Base-by-base conservation (phyloP, 2,888 invertebrate genomes). In the Ophion slaviceki region DNA sequence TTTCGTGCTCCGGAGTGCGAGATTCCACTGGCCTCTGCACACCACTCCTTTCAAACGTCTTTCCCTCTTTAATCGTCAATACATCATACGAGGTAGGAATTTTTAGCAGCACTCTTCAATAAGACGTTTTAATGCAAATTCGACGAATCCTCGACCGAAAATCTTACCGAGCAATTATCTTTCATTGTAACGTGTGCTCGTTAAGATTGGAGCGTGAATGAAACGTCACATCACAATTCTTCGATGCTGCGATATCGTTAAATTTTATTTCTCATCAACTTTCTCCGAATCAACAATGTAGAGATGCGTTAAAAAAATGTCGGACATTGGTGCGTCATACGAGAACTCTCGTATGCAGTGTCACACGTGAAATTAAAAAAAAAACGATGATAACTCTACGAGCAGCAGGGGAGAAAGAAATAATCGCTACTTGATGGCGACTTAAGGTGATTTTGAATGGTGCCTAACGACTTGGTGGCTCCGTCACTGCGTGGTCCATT, bases 391-490 rank as follows among this genome's bases (percentile, higher is more conserved):
- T 87, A 86, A 85, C 86, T 86, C 84, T 72, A 76, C 78, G 40
- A 82, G 79, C 82, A 71, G 77, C 86, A 36, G 77, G 79, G 24
- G 84, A 87, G 88, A 89, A 92, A 89, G 89, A 92, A 92, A 92
- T 92, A 92, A 92, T 91, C 89, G 92, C 92, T 92, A 92, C 92
- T 92, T 91, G 92, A 93, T 92, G 91, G 92, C 88, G 93, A 92
- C 92, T 93, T 92, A 92, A 92, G 92, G 92, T 92, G 92, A 92
- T 91, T 92, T 90, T 93, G 92, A 93, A 93, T 93, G 92, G 92
- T 90, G 90, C 89, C 92, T 93, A 93, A 93, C 92, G 93, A 93
- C 92, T 92, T 91, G 87, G 90, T 91, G 81, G 92, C 91, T 89
- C 89, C 92, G 92, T 93, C 93, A 93, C 90, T 68, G 92, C 91